phyloP scores from a whole-genome alignment of 2,797 vertebrate species.

The Triplophysa bombifrons region DNA sequence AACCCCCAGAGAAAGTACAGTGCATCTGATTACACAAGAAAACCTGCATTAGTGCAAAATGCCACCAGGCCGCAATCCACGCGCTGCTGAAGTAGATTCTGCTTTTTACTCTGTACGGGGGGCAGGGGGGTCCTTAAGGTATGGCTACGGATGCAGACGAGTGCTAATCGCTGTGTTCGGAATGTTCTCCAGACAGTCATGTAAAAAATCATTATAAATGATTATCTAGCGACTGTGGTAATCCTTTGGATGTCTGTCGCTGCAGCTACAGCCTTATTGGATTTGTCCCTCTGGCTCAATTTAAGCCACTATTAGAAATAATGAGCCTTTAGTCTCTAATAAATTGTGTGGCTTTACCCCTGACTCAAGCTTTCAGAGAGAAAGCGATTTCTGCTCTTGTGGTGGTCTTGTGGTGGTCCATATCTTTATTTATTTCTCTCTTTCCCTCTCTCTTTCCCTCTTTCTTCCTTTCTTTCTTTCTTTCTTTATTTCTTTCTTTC shows the following conservation, averaged over 20 bases:
- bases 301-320: slow-evolving; percentile 58
- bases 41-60: slow-evolving; percentile 13
- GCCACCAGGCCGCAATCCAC: background rate
- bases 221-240: slow-evolving; percentile 40
- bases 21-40: slow-evolving; percentile 16
- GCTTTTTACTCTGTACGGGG: background rate
- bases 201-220: slow-evolving; percentile 41
- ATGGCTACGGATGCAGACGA: slow-evolving; percentile 1
- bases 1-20: slow-evolving; percentile 10
- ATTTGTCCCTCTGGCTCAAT: slow-evolving; percentile 56
- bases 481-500: no score
- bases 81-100: slow-evolving; percentile 12
- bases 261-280: slow-evolving; percentile 48
- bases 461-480: background rate
- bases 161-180: slow-evolving; percentile 24
- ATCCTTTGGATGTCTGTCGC: slow-evolving; percentile 47
- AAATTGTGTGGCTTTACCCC: slow-evolving; percentile 50
- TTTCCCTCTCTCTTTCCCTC: no score
- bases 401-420: background rate
- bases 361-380: slow-evolving; percentile 35
- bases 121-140: slow-evolving; percentile 17
- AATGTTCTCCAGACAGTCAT: slow-evolving; percentile 27
- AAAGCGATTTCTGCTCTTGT: slow-evolving; percentile 27
- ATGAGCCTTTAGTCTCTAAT: slow-evolving; percentile 54
- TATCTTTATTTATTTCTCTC: background rate